Evolutionary conservation across 1,140 invertebrate species (phyloP), one percentile per base, ranked within the genome.

Genomic region (Antheraea mylitta): DNA sequence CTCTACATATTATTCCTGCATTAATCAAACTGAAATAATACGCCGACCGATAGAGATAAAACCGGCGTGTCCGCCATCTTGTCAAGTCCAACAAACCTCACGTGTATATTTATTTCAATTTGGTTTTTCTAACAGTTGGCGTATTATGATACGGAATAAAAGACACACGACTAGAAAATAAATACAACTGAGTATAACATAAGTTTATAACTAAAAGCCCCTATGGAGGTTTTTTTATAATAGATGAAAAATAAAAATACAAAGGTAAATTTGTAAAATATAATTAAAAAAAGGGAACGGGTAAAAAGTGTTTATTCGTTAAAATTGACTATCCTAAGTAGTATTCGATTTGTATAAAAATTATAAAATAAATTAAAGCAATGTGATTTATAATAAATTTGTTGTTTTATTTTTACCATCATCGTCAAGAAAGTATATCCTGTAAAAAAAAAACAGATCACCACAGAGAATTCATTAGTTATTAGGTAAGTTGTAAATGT

Each of bases 331-430:
- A 87, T 90, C 88, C 85, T 86, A 88, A 90, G 88, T 92, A 92
- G 90, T 82, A 87, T 87, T 92, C 90, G 84, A 90, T 91, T 93
- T 93, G 90, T 92, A 93, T 91, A 90, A 92, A 92, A 91, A 80
- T 59, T 66, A 66, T 92, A 91, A 93, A 92, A 78, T 85, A 81
- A 87, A 92, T 91, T 93, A 93, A 93, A 92, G 87, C 91, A 90
- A 92, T 92, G 88, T 91, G 87, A 92, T 92, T 93, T 93, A 92
- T 93, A 92, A 89, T 53, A 53, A 53, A 86, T 42, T n/a, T 66
- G 70, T 76, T 73, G 79, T 89, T 86, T 88, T 77, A 85, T 86
- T 89, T 81, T 30, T 30, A 4, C n/a, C 4, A 30, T 30, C 22
- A 30, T 30, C 22, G 4, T 30, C 22, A 1, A 30, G 22, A 30